Base-by-base conservation (phyloP, 2,888 invertebrate genomes). In the Sinhomidia bicolor region DNA sequence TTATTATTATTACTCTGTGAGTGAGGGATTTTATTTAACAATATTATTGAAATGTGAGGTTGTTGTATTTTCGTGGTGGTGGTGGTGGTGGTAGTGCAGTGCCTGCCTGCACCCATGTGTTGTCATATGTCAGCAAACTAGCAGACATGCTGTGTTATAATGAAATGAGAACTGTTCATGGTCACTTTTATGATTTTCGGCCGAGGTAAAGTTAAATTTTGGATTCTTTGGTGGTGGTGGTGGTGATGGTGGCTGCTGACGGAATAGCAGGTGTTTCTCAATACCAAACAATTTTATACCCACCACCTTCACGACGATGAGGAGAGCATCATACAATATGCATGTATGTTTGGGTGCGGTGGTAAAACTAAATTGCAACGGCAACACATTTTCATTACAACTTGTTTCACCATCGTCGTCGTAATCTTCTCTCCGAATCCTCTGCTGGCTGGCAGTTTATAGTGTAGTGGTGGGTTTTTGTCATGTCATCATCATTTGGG, bases 141-240 rank as follows among this genome's bases (percentile, higher is more conserved):
- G 51, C 23, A 79, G 32, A 71, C 71, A 71, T 41, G 68, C 80
- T 86, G 80, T 62, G 76, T 51, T 80, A 74, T 86, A 86, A 86
- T 86, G 79, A 86, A 80, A 86, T 84, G 83, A 47, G 74, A 86
- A 74, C 81, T 76, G 81, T 87, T 87, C 87, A 81, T 74, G 76
- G 87, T 74, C 80, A 87, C 57, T 87, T 87, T 87, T 81, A 87
- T 81, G 80, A 80, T 71, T 85, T 36, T 85, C 76, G 14, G 54
- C 14, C 23, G n/a, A 44, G 51, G 7, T 68, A 36, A 36, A 71
- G 41, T 71, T 36, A 36, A 65, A 36, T 71, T 71, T 71, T 41
- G 71, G 71, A 71, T 41, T 71, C 41, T 71, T 44, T 32, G 5
- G 62, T 62, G 29, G 62, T 62, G 62, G 14, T 26, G 26, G 26